phyloP scores from a whole-genome alignment of 35 echinoderm and acorn worm species.

The Heliocidaris erythrogramma region DNA sequence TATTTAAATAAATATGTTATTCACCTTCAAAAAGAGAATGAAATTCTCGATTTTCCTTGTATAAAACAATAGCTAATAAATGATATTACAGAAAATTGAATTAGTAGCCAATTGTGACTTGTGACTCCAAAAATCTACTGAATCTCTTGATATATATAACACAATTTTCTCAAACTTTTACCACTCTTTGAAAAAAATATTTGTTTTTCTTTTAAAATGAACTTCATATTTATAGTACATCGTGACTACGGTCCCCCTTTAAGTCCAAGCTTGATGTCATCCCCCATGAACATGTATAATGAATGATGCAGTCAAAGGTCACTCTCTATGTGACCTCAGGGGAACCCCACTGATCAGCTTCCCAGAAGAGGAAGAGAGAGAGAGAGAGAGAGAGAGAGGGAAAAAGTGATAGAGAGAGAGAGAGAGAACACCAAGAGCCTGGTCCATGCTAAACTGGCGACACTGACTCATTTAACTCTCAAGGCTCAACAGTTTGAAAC shows the following conservation, averaged over 20 bases:
- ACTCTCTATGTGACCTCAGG: not conserved
- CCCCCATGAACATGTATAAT: not conserved
- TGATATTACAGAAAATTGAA: too few relatives aligned
- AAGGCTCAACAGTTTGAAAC: slow-evolving; percentile 16
- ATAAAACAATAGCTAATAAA: too few relatives aligned
- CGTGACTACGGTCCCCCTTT: not conserved
- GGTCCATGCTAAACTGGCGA: not conserved
- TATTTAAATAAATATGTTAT: too few relatives aligned
- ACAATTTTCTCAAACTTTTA: too few relatives aligned
- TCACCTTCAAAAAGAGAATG: too few relatives aligned
- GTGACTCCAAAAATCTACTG: too few relatives aligned
- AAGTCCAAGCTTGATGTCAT: not conserved
- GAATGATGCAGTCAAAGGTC: not conserved
- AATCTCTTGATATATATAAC: too few relatives aligned
- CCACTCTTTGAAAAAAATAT: too few relatives aligned
- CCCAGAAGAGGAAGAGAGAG: not conserved
- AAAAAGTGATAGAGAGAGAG: not conserved
- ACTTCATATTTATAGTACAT: too few relatives aligned
- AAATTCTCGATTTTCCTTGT: too few relatives aligned
- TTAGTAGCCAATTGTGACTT: too few relatives aligned
- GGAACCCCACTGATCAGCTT: not conserved
- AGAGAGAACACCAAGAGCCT: not conserved
- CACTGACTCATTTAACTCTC: not conserved
- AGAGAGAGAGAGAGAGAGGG: not conserved
- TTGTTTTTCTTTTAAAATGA: too few relatives aligned